Evolutionary conservation across 2,888 invertebrate species (phyloP).

Genomic region (Lobophora halterata): DNA sequence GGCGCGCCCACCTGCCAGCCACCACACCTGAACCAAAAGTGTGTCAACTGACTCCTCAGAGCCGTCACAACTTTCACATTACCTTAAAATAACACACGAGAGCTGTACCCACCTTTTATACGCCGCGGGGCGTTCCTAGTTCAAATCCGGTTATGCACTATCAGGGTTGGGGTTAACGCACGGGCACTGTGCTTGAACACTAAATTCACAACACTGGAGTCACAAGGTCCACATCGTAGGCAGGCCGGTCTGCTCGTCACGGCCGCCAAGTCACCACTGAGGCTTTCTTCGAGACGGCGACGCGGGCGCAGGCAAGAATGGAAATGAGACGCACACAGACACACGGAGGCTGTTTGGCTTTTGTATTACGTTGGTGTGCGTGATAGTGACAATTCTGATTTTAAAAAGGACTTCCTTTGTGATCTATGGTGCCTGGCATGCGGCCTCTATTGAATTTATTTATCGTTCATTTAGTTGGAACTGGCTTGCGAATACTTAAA

Average conservation of each 20-base stretch:
- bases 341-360: constrained; percentile 28
- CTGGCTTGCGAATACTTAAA: constrained; percentile 4
- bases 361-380: constrained; percentile 32
- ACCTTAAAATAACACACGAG: constrained; percentile 71
- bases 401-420: constrained; percentile 20
- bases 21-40: constrained; percentile 77
- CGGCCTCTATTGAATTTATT: constrained; percentile 5
- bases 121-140: constrained; percentile 66
- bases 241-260: constrained; percentile 69
- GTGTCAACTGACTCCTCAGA: constrained; percentile 74
- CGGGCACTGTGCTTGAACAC: constrained; percentile 73
- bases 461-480: constrained; percentile 1
- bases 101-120: constrained; percentile 60
- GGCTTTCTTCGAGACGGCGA: constrained; percentile 71
- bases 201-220: constrained; percentile 73
- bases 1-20: constrained; percentile 73
- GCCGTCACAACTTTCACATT: constrained; percentile 78
- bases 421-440: constrained; percentile 13
- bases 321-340: constrained; percentile 58
- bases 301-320: constrained; percentile 68
- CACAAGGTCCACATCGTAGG: constrained; percentile 70
- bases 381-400: constrained; percentile 35
- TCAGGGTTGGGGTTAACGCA: constrained; percentile 76
- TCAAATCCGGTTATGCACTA: constrained; percentile 76
- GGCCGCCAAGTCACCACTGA: constrained; percentile 77